Base-by-base conservation (phyloP, 2,888 invertebrate species). In the Agrenia bidenticulata region DNA sequence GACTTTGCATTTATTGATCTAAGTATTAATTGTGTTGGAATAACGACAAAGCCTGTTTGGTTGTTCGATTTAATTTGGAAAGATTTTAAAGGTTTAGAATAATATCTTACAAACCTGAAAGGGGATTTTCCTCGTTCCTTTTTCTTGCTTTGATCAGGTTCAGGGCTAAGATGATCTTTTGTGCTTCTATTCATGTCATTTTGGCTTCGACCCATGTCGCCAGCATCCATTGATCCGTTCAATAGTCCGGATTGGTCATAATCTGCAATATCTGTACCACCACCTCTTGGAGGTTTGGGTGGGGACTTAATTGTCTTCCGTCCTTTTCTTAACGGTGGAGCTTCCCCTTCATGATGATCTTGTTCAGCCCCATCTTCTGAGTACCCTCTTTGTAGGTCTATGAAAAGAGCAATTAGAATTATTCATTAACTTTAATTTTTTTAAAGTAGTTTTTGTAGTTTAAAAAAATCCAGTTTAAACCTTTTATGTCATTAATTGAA, bases 401-500 rank as follows among this genome's bases (percentile, higher is more conserved):
- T 57, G 72, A 60, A 9, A 11, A 51, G 15, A 66, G 32, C 11
- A 4, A 56, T 21, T 63, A 42, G 26, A 60, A 51, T 54, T 27
- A 64, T 32, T 62, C 32, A 53, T 58, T 37, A 39, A 61, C 24
- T 32, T 63, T 56, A 19, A 50, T 41, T 23, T 24, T 56, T 24
- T 27, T 23, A 51, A 51, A 26, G 17, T n/a, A 54, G 15, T 51
- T 26, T 53, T 23, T 51, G 32, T n/a, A n/a, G 27, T 37, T 41
- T 53, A 13, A 53, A 17, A 27, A 45, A 49, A 9, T 50, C 9
- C 7, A 27, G 17, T 27, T n/a, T n/a, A 24, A 37, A 88, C 90
- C 93, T 85, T 94, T 94, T 66, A 94, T 92, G 77, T 94, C 94
- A 73, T 87, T 93, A 87, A 94, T 92, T 37, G 92, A 92, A 80